A percentile compares a stretch with the other conserved stretches of the same genome.
These are phyloP conservation scores for Hetaerina americana DNA, from an alignment of 1,140 invertebrate species.

Conservation along the genomic window DNA sequence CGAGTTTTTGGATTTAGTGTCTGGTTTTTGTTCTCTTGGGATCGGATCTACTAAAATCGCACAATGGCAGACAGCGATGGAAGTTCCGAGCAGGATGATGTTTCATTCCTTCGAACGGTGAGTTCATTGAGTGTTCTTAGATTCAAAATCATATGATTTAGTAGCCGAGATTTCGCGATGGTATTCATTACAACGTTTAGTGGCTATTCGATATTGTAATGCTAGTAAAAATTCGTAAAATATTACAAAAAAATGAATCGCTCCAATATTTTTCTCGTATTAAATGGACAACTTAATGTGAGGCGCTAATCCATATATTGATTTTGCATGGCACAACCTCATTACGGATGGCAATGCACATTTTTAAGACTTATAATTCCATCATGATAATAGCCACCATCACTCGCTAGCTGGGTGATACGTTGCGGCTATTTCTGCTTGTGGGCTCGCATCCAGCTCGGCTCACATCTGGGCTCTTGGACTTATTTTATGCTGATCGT, in stretches of 20 bases:
- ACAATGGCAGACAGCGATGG: slow-evolving; percentile 80
- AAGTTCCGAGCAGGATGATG: slow-evolving; percentile 93
- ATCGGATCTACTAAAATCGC: neutral
- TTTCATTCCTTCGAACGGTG: slow-evolving; percentile 93
- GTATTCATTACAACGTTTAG: too few relatives aligned
- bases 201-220: too few relatives aligned
- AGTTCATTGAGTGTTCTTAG: slow-evolving; percentile 35
- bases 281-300: too few relatives aligned
- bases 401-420: neutral
- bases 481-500: neutral
- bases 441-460: neutral
- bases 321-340: too few relatives aligned
- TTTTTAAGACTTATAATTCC: too few relatives aligned
- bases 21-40: neutral
- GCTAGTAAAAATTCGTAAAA: too few relatives aligned
- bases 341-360: too few relatives aligned
- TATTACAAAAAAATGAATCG: too few relatives aligned
- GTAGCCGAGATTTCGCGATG: too few relatives aligned
- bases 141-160: too few relatives aligned
- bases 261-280: too few relatives aligned
- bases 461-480: neutral
- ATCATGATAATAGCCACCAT: neutral
- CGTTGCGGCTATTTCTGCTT: neutral
- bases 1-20: neutral
- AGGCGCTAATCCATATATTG: too few relatives aligned